These are phyloP conservation scores for Osmerus eperlanus DNA, from an alignment of 2,113 vertebrate species.

Conservation along the genomic window DNA sequence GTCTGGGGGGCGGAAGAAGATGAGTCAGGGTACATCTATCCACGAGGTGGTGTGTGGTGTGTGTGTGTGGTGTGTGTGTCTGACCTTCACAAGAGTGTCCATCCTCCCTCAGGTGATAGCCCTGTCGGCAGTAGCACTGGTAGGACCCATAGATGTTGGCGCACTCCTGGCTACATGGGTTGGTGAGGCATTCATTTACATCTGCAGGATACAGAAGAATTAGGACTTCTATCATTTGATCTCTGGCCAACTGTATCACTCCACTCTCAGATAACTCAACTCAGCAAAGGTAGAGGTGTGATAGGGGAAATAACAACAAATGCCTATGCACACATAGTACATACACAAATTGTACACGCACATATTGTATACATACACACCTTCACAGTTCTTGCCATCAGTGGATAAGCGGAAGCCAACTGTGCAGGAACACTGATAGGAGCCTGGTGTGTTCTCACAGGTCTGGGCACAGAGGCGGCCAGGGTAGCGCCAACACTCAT, in stretches of 20 bases:
- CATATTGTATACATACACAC: slow-evolving; percentile 58
- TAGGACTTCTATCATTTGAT: slow-evolving; percentile 40
- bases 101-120: slow-evolving; percentile 86
- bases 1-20: slow-evolving; percentile 67
- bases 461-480: slow-evolving; percentile 92
- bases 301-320: neutral
- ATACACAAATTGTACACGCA: neutral
- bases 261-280: neutral
- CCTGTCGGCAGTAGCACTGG: slow-evolving; percentile 92
- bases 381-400: slow-evolving; percentile 91
- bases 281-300: neutral
- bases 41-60: neutral
- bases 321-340: neutral
- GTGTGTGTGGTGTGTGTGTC: neutral
- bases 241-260: slow-evolving; percentile 23
- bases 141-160: slow-evolving; percentile 93
- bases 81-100: slow-evolving; percentile 85
- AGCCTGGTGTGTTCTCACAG: slow-evolving; percentile 90
- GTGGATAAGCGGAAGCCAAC: slow-evolving; percentile 81
- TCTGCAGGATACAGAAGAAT: slow-evolving; percentile 71
- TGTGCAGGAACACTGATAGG: slow-evolving; percentile 88
- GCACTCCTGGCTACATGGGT: slow-evolving; percentile 90
- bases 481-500: slow-evolving; percentile 90
- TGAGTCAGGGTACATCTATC: neutral
- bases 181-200: slow-evolving; percentile 85